Evolutionary conservation across 2,888 invertebrate genomes (phyloP).

Genomic region (Seira musarum): DNA sequence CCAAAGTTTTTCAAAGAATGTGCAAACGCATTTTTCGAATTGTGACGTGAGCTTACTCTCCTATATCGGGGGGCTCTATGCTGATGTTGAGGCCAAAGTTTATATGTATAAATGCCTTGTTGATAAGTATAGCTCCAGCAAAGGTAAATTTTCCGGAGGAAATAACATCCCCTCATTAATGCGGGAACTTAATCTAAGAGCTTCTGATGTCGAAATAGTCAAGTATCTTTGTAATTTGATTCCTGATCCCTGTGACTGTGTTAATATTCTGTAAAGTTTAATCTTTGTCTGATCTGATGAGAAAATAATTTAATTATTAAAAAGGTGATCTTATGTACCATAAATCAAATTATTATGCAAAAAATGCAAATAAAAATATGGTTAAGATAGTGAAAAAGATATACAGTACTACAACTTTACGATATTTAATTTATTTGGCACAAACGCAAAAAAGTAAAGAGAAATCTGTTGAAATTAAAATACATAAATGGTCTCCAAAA

Average conservation of each 20-base stretch:
- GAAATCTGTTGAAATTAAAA: too few relatives aligned
- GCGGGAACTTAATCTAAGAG: constrained; percentile 60
- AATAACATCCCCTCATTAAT: constrained; percentile 24
- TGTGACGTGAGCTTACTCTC: constrained; percentile 68
- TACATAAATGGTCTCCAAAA: too few relatives aligned
- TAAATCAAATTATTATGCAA: too few relatives aligned
- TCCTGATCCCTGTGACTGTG: constrained; percentile 56
- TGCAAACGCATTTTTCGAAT: constrained; percentile 52
- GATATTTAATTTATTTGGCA: too few relatives aligned
- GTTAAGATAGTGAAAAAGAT: too few relatives aligned
- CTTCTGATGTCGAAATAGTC: constrained; percentile 66
- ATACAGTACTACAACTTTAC: too few relatives aligned
- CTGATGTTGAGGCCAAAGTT: constrained; percentile 68
- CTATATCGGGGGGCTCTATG: constrained; percentile 67
- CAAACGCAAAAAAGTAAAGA: too few relatives aligned
- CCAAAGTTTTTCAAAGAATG: constrained; percentile 59
- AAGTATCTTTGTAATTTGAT: constrained; percentile 61
- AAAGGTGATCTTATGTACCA: too few relatives aligned
- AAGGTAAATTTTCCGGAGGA: neutral
- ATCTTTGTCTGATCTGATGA: neutral
- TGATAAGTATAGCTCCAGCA: constrained; percentile 38
- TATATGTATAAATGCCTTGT: constrained; percentile 67
- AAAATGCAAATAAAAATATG: too few relatives aligned
- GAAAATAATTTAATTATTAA: too few relatives aligned
- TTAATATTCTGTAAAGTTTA: constrained; percentile 59